phyloP scores from a whole-genome alignment of 1,140 invertebrate genomes.

The Drosophila novamexicana region DNA sequence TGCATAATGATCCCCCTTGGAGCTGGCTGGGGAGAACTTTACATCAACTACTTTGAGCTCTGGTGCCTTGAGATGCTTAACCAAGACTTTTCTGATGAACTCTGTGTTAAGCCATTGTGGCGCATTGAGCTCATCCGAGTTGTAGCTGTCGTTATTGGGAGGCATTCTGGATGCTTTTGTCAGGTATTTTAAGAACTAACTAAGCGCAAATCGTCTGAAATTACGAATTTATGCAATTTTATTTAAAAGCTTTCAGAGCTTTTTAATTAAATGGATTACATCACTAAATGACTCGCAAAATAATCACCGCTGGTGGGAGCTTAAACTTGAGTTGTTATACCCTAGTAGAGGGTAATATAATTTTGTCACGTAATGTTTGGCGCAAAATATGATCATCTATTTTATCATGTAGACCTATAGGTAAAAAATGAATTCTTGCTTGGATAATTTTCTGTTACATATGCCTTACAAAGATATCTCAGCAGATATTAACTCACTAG shows the following conservation, averaged over 20 bases:
- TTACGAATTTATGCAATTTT: not conserved
- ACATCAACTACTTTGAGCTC: conserved; percentile 22
- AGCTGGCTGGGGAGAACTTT: conserved; percentile 40
- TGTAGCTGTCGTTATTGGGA: conserved; percentile 13
- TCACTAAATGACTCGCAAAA: not conserved
- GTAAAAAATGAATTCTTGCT: too few relatives aligned
- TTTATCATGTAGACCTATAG: too few relatives aligned
- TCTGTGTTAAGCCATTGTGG: conserved; percentile 34
- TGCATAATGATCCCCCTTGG: conserved; percentile 58
- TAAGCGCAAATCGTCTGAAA: not conserved
- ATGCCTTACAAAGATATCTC: too few relatives aligned
- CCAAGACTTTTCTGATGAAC: conserved; percentile 37
- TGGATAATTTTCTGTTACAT: too few relatives aligned
- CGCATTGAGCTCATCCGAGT: conserved; percentile 42
- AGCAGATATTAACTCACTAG: too few relatives aligned
- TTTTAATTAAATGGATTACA: not conserved
- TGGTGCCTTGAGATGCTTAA: conserved; percentile 9
- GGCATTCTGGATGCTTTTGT: conserved; percentile 36
- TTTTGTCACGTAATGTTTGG: too few relatives aligned
- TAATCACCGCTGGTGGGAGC: not conserved
- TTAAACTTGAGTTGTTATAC: too few relatives aligned
- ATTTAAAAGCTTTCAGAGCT: not conserved
- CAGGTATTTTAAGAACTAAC: not conserved
- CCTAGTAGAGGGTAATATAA: too few relatives aligned
- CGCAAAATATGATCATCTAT: too few relatives aligned